phyloP scores from a whole-genome alignment of 1,140 invertebrate genomes.

The Pollicipes pollicipes region DNA sequence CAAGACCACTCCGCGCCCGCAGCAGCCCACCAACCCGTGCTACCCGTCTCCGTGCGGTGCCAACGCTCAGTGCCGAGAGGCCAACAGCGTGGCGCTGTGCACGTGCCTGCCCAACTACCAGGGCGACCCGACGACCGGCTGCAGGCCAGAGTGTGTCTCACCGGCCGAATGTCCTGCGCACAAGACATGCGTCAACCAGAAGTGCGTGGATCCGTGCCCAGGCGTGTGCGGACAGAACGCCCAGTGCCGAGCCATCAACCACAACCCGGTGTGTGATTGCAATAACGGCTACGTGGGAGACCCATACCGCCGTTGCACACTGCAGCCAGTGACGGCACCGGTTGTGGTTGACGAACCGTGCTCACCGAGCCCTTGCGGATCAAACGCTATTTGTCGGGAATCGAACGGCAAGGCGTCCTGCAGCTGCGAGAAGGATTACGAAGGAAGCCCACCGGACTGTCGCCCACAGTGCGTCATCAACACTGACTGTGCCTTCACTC shows the following conservation, averaged over 20 bases:
- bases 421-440: too few relatives aligned
- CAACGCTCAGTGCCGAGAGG: constrained; percentile 28
- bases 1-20: too few relatives aligned
- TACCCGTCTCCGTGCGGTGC: constrained; percentile 23
- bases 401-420: too few relatives aligned
- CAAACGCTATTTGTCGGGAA: too few relatives aligned
- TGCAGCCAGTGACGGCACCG: too few relatives aligned
- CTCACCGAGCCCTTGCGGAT: too few relatives aligned
- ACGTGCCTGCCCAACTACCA: constrained; percentile 23
- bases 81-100: constrained; percentile 22
- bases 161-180: too few relatives aligned
- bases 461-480: too few relatives aligned
- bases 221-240: constrained; percentile 26
- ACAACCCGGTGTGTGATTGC: constrained; percentile 20
- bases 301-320: constrained; percentile 16
- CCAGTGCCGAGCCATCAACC: constrained; percentile 17
- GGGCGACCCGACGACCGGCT: constrained; percentile 34
- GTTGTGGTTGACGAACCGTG: too few relatives aligned
- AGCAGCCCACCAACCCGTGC: constrained; percentile 24
- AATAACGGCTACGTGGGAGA: constrained; percentile 18
- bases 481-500: too few relatives aligned
- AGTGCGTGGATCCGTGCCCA: constrained; percentile 27
- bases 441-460: too few relatives aligned
- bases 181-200: constrained; percentile 25
- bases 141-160: too few relatives aligned